Conservation (phyloP, 2,113 vertebrate species). For the Aphelocoma coerulescens region DNA sequence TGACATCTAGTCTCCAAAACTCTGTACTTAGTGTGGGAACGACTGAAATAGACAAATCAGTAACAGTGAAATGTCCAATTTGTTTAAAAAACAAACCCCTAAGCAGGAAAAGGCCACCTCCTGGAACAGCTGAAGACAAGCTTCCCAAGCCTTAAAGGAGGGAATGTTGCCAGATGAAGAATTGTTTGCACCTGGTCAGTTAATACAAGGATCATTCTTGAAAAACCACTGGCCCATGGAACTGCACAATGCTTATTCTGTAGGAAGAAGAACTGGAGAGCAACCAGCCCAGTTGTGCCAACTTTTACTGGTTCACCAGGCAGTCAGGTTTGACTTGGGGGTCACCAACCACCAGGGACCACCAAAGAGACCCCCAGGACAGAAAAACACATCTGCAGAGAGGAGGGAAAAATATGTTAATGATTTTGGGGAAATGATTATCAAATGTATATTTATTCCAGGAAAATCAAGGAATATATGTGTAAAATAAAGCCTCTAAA, state of each 20-base stretch:
- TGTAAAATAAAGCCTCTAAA: background rate
- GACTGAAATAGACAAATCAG: background rate
- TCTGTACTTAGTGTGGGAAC: background rate
- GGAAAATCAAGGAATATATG: background rate
- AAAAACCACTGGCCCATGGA: background rate
- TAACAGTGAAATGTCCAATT: background rate
- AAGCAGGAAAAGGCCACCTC: background rate
- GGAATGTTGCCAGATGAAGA: background rate
- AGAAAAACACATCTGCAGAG: background rate
- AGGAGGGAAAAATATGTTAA: background rate
- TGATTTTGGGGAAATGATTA: background rate
- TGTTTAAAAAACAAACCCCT: background rate
- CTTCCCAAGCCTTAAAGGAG: background rate
- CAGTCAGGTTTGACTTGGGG: background rate
- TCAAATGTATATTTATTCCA: background rate
- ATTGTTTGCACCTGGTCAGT: background rate
- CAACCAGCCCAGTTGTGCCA: background rate
- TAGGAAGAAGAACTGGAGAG: background rate
- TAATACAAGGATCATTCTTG: background rate
- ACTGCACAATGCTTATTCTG: background rate
- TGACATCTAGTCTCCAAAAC: background rate
- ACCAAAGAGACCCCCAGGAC: background rate
- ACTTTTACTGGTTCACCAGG: background rate
- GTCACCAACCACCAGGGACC: background rate
- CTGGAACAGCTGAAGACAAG: background rate